These are phyloP conservation scores for Xestia xanthographa DNA, from an alignment of 2,888 invertebrate species.

Conservation along the genomic window DNA sequence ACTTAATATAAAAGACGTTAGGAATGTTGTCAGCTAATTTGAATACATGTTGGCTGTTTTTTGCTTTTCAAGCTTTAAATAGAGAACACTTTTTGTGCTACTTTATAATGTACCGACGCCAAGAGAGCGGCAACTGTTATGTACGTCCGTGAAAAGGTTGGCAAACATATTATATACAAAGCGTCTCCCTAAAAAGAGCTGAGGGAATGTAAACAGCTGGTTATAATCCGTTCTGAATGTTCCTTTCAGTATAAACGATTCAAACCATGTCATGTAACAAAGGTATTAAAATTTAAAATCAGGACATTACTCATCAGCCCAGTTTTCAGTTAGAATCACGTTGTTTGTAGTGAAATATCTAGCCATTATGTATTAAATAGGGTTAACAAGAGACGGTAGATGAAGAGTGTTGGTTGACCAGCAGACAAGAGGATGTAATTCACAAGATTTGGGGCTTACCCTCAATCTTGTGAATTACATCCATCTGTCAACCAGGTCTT, in stretches of 20 bases:
- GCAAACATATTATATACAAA: background rate
- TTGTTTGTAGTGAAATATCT: background rate
- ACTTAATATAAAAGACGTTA: background rate
- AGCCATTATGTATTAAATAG: background rate
- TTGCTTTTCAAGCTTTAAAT: background rate
- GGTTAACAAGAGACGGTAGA: background rate
- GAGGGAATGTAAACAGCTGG: background rate
- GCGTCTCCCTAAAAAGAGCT: background rate
- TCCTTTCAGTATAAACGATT: background rate
- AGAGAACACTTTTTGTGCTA: background rate
- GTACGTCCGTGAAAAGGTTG: background rate
- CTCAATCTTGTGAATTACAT: no score
- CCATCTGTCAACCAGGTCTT: no score
- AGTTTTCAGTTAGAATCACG: background rate
- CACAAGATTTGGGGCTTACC: background rate
- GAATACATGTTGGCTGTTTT: slow-evolving; percentile 2
- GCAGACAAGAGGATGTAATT: background rate
- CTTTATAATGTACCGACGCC: background rate
- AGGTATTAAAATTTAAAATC: background rate
- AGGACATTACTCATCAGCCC: background rate
- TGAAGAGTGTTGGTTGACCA: background rate
- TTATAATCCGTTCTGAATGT: background rate
- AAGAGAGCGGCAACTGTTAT: background rate
- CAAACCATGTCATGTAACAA: background rate
- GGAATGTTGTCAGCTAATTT: background rate